Conservation (phyloP, 1,140 invertebrate genomes). For the Sinella curviseta region DNA sequence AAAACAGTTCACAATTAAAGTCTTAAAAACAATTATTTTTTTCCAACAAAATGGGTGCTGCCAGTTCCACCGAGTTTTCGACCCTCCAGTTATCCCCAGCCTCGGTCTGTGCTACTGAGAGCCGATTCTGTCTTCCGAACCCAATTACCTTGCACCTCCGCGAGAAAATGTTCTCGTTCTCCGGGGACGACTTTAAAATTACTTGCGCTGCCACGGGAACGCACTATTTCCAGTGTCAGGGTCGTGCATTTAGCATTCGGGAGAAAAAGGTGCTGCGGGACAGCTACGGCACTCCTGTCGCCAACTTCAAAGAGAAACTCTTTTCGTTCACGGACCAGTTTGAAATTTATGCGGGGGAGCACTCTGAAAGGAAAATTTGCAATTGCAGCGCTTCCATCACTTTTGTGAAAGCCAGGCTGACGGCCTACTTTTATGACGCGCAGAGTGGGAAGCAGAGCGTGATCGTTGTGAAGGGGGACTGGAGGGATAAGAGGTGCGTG, state of each 20-base stretch:
- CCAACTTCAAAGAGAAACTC: conserved; percentile 37
- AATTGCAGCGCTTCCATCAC: conserved; percentile 24
- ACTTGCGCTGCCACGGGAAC: conserved; percentile 27
- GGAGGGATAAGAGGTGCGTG: conserved; percentile 6
- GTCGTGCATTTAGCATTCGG: conserved; percentile 33
- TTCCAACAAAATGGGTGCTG: background rate
- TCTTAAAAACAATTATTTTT: background rate
- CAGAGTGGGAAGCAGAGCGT: background rate
- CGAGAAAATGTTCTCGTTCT: conserved; percentile 34
- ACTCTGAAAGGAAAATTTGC: conserved; percentile 34
- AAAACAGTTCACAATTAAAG: background rate
- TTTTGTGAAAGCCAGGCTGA: conserved; percentile 37
- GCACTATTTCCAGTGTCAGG: conserved; percentile 33
- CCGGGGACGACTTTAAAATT: conserved; percentile 42
- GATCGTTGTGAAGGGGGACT: conserved; percentile 33
- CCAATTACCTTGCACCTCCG: conserved; percentile 34
- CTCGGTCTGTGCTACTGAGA: no score
- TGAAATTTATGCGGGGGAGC: conserved; percentile 32
- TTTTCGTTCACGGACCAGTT: conserved; percentile 38
- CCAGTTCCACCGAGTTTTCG: no score
- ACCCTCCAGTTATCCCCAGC: no score
- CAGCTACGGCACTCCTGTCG: conserved; percentile 33
- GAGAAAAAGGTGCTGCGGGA: conserved; percentile 39
- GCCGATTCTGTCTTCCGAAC: conserved; percentile 33
- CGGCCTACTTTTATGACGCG: conserved; percentile 22